Evolutionary conservation across 2,113 vertebrate genomes (phyloP).

Genomic region (Xiphophorus maculatus): DNA sequence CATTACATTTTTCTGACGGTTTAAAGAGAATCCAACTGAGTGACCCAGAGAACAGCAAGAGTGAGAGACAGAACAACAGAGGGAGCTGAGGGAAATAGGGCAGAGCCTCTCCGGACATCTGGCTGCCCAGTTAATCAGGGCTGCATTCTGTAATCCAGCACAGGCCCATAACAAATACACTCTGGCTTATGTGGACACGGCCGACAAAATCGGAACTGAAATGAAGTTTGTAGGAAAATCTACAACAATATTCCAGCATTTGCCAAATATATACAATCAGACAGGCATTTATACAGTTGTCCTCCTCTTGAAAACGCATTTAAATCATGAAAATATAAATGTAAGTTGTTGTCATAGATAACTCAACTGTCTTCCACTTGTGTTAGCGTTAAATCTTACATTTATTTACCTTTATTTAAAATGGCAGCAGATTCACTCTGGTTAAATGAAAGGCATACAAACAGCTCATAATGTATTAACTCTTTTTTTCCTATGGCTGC

Average conservation of each 20-base stretch:
- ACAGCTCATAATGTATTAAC: neutral
- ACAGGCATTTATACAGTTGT: neutral
- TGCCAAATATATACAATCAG: neutral
- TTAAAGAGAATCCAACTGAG: neutral
- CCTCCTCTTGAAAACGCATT: neutral
- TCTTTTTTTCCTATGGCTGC: neutral
- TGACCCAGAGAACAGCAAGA: neutral
- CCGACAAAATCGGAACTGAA: neutral
- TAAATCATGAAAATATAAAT: no score
- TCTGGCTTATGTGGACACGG: conserved; percentile 7
- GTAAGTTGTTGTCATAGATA: neutral
- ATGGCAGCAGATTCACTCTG: neutral
- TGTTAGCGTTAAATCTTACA: neutral
- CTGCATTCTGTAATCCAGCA: conserved; percentile 31
- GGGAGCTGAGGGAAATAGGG: conserved; percentile 1
- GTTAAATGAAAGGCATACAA: no score
- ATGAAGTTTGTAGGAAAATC: neutral
- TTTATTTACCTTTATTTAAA: neutral
- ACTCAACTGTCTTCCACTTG: neutral
- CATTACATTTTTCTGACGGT: neutral
- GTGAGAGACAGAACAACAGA: neutral
- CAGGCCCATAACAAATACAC: conserved; percentile 6
- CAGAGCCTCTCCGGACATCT: conserved; percentile 36
- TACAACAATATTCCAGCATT: neutral
- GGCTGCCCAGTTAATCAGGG: conserved; percentile 49